Percentiles rank a stretch among this genome's conserved stretches.
phyloP scores from a whole-genome alignment of 2,113 vertebrate species.

The Turnix velox region DNA sequence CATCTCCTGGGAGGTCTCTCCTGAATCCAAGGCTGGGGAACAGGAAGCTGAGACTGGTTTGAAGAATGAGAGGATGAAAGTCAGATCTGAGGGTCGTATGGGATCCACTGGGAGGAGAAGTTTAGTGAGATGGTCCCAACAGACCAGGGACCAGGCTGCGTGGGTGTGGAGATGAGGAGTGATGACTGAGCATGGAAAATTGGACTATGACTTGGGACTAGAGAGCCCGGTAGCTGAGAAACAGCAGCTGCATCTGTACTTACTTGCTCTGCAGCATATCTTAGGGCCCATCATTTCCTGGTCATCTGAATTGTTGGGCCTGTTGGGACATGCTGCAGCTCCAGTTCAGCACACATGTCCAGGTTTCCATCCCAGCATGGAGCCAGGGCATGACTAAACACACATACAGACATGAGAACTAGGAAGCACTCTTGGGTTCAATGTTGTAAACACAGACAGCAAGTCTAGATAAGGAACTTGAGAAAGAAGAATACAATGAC shows the following conservation, averaged over 20 bases:
- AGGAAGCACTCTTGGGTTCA: background rate
- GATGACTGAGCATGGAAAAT: conserved; percentile 37
- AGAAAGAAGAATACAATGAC: background rate
- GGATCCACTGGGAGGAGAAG: background rate
- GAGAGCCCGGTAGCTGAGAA: conserved; percentile 14
- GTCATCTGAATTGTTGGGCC: background rate
- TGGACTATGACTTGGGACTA: background rate
- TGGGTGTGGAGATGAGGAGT: background rate
- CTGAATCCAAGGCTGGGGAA: background rate
- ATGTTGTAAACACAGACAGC: background rate
- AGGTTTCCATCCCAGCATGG: conserved; percentile 3
- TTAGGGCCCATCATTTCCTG: conserved; percentile 23
- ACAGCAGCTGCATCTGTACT: background rate
- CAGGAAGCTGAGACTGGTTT: background rate
- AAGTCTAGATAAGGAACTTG: conserved; percentile 5
- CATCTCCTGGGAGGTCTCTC: background rate
- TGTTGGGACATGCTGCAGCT: background rate
- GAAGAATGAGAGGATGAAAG: background rate
- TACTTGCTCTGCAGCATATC: conserved; percentile 56
- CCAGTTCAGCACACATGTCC: background rate
- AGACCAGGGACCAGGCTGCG: background rate
- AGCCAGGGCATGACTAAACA: conserved; percentile 4
- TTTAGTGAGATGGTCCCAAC: background rate
- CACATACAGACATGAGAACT: background rate
- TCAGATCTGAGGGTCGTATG: background rate